Conservation (phyloP, 2,113 vertebrate genomes). For the Cygnus atratus region DNA sequence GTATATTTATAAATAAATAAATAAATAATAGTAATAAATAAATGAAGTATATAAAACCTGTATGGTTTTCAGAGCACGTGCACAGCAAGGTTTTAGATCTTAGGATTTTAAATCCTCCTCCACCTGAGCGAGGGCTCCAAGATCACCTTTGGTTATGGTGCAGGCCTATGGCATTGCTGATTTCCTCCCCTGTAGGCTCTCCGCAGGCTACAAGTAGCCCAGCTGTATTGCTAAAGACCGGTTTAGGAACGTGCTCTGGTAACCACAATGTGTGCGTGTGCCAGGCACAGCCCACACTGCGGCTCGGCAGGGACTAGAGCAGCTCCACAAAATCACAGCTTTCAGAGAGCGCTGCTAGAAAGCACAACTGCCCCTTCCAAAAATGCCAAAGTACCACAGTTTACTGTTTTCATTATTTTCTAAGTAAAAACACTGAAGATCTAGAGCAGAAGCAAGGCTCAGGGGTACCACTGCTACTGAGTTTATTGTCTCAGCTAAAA, state of each 20-base stretch:
- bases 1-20: too few species aligned
- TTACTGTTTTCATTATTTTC: not conserved
- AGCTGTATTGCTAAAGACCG: accelerated
- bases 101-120: not conserved
- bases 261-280: accelerated
- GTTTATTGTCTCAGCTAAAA: too few species aligned
- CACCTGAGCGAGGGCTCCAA: not conserved
- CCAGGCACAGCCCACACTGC: not conserved
- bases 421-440: not conserved
- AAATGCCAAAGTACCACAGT: accelerated
- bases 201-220: not conserved
- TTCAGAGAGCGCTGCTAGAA: not conserved
- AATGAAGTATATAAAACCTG: too few species aligned
- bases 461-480: not conserved
- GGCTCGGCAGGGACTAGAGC: not conserved
- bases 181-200: not conserved
- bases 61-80: not conserved
- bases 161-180: not conserved
- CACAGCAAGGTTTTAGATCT: not conserved
- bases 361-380: not conserved
- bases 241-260: not conserved
- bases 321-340: not conserved
- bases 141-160: not conserved
- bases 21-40: too few species aligned
- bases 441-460: too few species aligned